Conservation (phyloP, 2,113 vertebrate genomes). For the Scalopus aquaticus region DNA sequence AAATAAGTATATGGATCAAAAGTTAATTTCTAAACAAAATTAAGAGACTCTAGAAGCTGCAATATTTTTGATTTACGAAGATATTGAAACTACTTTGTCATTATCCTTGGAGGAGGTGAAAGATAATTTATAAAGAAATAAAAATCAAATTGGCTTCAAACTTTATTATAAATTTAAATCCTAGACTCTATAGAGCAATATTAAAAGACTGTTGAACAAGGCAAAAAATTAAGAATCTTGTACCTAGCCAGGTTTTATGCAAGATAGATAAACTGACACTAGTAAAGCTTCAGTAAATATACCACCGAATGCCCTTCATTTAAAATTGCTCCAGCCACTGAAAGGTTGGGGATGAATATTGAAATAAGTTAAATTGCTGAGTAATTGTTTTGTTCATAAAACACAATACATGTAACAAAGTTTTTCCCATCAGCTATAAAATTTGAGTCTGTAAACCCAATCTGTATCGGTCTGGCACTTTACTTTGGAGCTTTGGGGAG, state of each 20-base stretch:
- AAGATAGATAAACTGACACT: not conserved
- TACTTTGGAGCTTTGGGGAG: not conserved
- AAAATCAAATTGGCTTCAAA: not conserved
- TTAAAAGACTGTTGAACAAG: not conserved
- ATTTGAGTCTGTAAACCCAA: not conserved
- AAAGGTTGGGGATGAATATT: not conserved
- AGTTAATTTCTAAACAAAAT: not conserved
- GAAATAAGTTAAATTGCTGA: not conserved
- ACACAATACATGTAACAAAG: not conserved
- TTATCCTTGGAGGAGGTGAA: not conserved
- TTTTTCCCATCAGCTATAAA: not conserved
- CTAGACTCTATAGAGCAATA: not conserved
- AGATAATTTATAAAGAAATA: not conserved
- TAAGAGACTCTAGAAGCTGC: not conserved
- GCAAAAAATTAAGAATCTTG: not conserved
- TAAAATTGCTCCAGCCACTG: not conserved
- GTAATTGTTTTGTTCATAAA: constrained; percentile 1
- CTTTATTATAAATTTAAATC: not conserved
- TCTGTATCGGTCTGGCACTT: not conserved
- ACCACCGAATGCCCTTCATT: not conserved
- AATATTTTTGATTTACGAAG: not conserved
- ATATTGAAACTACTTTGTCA: not conserved
- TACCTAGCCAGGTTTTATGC: not conserved
- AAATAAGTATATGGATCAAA: too few species aligned
- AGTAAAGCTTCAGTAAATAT: not conserved